Evolutionary conservation across 1,140 invertebrate species (phyloP).

Genomic region (Platyscapa corneri): DNA sequence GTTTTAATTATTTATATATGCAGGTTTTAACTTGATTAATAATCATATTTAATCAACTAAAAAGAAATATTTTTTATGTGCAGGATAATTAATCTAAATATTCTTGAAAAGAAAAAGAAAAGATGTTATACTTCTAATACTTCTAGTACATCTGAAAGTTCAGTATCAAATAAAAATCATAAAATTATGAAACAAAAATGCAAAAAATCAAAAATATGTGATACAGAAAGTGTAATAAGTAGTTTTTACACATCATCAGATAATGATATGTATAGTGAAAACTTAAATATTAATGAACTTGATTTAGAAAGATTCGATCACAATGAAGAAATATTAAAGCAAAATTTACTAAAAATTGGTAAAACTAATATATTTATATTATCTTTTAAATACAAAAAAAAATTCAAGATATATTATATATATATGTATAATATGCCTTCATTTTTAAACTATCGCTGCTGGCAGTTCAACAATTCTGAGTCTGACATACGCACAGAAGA

Average conservation of each 20-base stretch:
- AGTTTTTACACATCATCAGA: conserved; percentile 21
- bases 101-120: no score
- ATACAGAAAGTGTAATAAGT: neutral
- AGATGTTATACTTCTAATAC: neutral
- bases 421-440: no score
- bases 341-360: conserved; percentile 50
- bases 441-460: no score
- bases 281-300: neutral
- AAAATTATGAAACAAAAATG: neutral
- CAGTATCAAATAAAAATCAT: conserved; percentile 1
- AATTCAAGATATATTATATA: no score
- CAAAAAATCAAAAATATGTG: conserved; percentile 22
- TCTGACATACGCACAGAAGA: no score
- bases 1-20: no score
- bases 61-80: no score
- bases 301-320: neutral
- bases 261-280: conserved; percentile 49
- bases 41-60: no score
- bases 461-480: no score
- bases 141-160: conserved; percentile 49
- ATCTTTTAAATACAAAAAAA: conserved; percentile 40
- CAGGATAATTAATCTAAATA: no score
- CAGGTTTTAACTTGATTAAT: no score
- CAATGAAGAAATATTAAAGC: conserved; percentile 46
- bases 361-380: conserved; percentile 54